Evolutionary conservation across 2,113 vertebrate genomes (phyloP), one percentile per base, ranked within the genome.

Genomic region (Aegithalos caudatus): DNA sequence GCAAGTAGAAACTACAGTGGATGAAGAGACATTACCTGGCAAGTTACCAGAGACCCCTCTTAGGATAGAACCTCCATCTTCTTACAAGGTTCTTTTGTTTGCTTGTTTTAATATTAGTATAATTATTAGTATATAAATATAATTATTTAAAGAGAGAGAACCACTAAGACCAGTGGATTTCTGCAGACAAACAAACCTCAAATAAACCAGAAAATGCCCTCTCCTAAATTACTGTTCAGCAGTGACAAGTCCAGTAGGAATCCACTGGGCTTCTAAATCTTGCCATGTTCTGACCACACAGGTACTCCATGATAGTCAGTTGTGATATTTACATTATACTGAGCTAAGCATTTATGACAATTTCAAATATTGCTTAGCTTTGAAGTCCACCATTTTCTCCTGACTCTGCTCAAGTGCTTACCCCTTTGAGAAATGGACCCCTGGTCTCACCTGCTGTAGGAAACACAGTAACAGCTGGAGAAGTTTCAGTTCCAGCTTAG

Each of bases 21-120:
- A 99, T 73, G 99, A 99, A 96, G 97, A 98, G 5, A 98, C 98
- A 6, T 97, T 99, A 58, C 99, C 99, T 25, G 99, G 99, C 48
- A 99, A 99, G 86, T 98, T 99, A 88, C 99, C 99, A 3, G 99
- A 99, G 96, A 99, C 99, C 1, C 98, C 99, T 31, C 98, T 99
- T 58, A 98, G 98, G 92, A 98, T 97, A 97, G 98, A 99, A 12
- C 92, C 98, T 15, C 94, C 98, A 11, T 99, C 99, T 42, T 99
- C 99, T 13, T 99, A 99, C 93, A 99, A 98, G 88, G 99, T 99
- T 92, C 97, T 25, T 86, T 50, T 66, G 24, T 13, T 69, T 37
- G 21, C 23, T 53, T 57, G 11, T 25, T 90, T 62, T 29, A 38
- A 47, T 57, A 53, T 48, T 29, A 42, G 14, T 19, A 42, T 60